These are phyloP conservation scores for Lithodes maja DNA, from an alignment of 2,888 invertebrate genomes.

Conservation along the genomic window DNA sequence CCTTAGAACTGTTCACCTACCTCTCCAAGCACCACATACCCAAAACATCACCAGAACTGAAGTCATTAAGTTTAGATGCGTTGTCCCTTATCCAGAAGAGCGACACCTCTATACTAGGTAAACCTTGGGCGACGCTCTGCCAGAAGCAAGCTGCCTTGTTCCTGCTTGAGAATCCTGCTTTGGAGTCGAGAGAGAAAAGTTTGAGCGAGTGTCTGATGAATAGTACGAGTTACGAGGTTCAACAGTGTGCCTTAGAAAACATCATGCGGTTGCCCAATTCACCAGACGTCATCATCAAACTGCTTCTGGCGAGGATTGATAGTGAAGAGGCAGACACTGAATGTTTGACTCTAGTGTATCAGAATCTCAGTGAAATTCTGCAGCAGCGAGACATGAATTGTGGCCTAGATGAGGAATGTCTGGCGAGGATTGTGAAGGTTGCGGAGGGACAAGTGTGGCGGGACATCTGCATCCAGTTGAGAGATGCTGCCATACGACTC, in stretches of 20 bases:
- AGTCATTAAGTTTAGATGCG: constrained; percentile 13
- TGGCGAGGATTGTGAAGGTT: neutral
- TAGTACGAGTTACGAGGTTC: constrained; percentile 41
- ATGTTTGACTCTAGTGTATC: constrained; percentile 36
- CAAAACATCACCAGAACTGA: constrained; percentile 15
- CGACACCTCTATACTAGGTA: neutral
- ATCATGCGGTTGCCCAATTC: neutral
- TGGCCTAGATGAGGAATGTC: neutral
- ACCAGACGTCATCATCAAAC: constrained; percentile 21
- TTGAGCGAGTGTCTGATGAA: constrained; percentile 20
- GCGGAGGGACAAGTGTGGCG: constrained; percentile 3
- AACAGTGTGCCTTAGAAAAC: constrained; percentile 37
- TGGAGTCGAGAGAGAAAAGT: neutral
- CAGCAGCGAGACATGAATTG: neutral
- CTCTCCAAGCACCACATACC: constrained; percentile 8
- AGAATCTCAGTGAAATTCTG: constrained; percentile 21
- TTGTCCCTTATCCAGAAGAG: constrained; percentile 18
- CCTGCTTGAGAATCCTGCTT: constrained; percentile 4
- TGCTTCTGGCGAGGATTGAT: constrained; percentile 22
- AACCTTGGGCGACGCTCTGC: constrained; percentile 58
- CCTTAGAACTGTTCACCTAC: constrained; percentile 55
- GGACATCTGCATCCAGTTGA: constrained; percentile 38
- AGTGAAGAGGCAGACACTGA: constrained; percentile 27
- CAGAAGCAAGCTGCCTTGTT: constrained; percentile 55
- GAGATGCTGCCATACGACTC: constrained; percentile 22